Evolutionary conservation across 2,888 invertebrate genomes (phyloP).

Genomic region (Endotricha flammealis): DNA sequence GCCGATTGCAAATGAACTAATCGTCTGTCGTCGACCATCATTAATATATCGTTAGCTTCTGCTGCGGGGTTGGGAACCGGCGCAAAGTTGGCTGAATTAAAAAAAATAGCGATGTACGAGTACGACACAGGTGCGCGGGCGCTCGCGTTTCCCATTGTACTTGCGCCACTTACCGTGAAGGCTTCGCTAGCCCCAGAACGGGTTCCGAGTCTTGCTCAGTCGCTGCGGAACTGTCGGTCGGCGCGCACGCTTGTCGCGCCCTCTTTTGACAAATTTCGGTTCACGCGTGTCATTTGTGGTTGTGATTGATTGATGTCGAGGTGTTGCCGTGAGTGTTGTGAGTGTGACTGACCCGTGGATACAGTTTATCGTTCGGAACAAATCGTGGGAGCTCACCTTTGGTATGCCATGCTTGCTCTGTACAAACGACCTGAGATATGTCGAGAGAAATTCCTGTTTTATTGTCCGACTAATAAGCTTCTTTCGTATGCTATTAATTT

Average conservation of each 20-base stretch:
- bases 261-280: constrained; percentile 18
- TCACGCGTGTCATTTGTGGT: constrained; percentile 33
- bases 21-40: constrained; percentile 15
- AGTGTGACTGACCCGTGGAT: constrained; percentile 40
- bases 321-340: constrained; percentile 31
- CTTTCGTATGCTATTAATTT: constrained; percentile 7
- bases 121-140: constrained; percentile 66
- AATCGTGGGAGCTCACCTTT: constrained; percentile 51
- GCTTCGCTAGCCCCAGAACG: constrained; percentile 39
- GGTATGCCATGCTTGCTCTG: constrained; percentile 49
- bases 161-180: constrained; percentile 40
- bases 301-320: constrained; percentile 41
- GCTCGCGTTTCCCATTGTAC: constrained; percentile 61
- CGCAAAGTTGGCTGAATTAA: constrained; percentile 48
- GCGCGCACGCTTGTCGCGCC: constrained; percentile 23
- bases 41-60: constrained; percentile 33
- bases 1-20: constrained; percentile 26
- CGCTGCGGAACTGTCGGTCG: constrained; percentile 31
- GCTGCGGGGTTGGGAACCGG: constrained; percentile 58
- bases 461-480: constrained; percentile 20
- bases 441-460: constrained; percentile 36
- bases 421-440: constrained; percentile 26
- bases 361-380: constrained; percentile 29
- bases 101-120: constrained; percentile 43
- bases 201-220: constrained; percentile 43